Base-by-base conservation (phyloP, 2,113 vertebrate species). In the Phaetusa simplex region DNA sequence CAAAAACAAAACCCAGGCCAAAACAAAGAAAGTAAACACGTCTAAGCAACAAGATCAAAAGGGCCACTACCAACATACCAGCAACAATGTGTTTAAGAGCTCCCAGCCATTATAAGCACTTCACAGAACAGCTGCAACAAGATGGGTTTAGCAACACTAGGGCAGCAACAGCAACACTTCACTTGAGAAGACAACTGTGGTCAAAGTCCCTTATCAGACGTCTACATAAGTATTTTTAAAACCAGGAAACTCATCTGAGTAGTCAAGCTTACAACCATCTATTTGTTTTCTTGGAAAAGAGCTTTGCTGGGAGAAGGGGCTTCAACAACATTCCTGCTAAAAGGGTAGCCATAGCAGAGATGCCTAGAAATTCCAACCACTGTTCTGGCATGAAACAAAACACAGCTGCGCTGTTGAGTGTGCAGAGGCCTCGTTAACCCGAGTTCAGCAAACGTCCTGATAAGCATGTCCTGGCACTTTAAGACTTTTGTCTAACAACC, bases 61-160 rank as follows among this genome's bases (percentile, higher is more conserved):
- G 9, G 27, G 14, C 5, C 20, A 29, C 36, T 22, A 34, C 22
- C 82, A 83, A 71, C 0, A 0, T 10, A 55, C 1, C 32, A 30
- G 49, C 32, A 79, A 2, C 24, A 11, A 42, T 4, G 20, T 5
- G 21, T 53, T 76, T n/a, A 80, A 71, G 56, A 80, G 52, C 38
- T 62, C 67, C n/a, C 12, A 83, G 22, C 9, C 30, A 32, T 64
- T 8, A 11, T 3, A 12, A 19, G 55, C 26, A 6, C 32, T 50
- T 77, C 17, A 27, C 38, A 78, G n/a, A 88, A 29, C 16, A 64
- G 21, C 3, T 45, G 22, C 19, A 85, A 42, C 10, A 50, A 55
- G 29, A 8, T n/a, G 17, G 10, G 15, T 80, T 86, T 79, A 93
- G 13, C 56, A 64, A 42, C 16, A 53, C 8, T 16, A 8, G 5